phyloP scores from a whole-genome alignment of 1,140 invertebrate genomes.

The Forficula auricularia region DNA sequence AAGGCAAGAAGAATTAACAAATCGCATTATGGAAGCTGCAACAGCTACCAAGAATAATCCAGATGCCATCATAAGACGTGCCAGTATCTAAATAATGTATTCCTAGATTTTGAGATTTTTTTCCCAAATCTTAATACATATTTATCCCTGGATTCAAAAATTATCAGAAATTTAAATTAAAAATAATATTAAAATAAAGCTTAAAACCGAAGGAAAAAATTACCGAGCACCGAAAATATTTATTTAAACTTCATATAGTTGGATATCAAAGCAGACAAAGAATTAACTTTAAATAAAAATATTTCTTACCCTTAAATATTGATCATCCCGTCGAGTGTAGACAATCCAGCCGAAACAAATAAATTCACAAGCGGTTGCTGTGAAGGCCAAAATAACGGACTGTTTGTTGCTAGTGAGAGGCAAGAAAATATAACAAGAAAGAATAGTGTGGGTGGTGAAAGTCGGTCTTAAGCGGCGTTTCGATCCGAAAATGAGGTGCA shows the following conservation, averaged over 20 bases:
- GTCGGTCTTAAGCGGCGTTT: constrained; percentile 32
- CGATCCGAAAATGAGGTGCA: constrained; percentile 3
- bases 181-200: neutral
- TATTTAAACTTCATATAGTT: too few relatives aligned
- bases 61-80: too few relatives aligned
- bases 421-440: constrained; percentile 61
- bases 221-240: neutral
- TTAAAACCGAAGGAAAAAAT: neutral
- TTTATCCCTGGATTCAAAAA: neutral
- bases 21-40: too few relatives aligned
- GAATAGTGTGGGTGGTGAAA: constrained; percentile 46
- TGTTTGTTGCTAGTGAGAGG: constrained; percentile 49
- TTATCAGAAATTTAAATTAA: neutral
- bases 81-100: too few relatives aligned
- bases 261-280: neutral
- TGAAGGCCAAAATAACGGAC: constrained; percentile 40
- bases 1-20: too few relatives aligned
- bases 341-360: constrained; percentile 42
- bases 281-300: constrained; percentile 3
- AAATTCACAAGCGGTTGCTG: constrained; percentile 43
- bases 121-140: too few relatives aligned
- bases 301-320: constrained; percentile 22
- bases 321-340: constrained; percentile 27
- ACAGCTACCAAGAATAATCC: too few relatives aligned
- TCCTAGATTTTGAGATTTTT: too few relatives aligned